A percentile compares a stretch with the other conserved stretches of the same genome.
Conservation (phyloP, 2,113 vertebrate genomes). For the Ptychochromis oligacanthus region DNA sequence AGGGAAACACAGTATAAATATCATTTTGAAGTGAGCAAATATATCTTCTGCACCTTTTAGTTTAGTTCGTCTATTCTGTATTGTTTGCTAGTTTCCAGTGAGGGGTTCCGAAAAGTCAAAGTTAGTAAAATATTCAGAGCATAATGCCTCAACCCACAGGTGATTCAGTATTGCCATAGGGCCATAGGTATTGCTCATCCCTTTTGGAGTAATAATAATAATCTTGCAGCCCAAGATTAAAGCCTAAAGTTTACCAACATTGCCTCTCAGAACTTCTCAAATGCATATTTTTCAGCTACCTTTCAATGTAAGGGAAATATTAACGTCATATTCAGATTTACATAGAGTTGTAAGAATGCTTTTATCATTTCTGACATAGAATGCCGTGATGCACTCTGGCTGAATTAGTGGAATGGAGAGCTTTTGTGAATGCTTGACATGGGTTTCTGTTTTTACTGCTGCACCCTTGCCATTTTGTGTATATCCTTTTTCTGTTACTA, state of each 20-base stretch:
- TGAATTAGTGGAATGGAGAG: constrained; percentile 19
- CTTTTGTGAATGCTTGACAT: constrained; percentile 5
- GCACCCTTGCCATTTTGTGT: not conserved
- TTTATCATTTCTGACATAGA: constrained; percentile 29
- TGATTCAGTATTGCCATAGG: constrained; percentile 5
- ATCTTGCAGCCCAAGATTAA: not conserved
- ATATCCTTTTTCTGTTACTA: constrained; percentile 6
- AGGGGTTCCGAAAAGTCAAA: not conserved
- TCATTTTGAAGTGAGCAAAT: not conserved
- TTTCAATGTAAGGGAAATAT: constrained; percentile 16
- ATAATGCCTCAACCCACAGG: not conserved
- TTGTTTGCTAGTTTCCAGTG: constrained; percentile 3
- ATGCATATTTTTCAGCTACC: not conserved
- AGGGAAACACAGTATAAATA: not conserved
- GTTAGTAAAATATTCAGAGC: constrained; percentile 1
- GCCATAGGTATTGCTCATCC: too few species aligned
- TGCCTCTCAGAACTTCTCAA: not conserved
- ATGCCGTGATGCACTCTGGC: not conserved
- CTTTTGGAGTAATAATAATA: constrained; percentile 1
- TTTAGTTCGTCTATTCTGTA: not conserved
- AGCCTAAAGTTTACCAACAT: not conserved
- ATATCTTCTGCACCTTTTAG: not conserved
- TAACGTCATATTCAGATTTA: constrained; percentile 15
- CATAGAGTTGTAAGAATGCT: constrained; percentile 31
- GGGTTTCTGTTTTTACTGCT: not conserved